Base-by-base conservation (phyloP, 1,140 invertebrate species). In the Macrobrachium rosenbergii region DNA sequence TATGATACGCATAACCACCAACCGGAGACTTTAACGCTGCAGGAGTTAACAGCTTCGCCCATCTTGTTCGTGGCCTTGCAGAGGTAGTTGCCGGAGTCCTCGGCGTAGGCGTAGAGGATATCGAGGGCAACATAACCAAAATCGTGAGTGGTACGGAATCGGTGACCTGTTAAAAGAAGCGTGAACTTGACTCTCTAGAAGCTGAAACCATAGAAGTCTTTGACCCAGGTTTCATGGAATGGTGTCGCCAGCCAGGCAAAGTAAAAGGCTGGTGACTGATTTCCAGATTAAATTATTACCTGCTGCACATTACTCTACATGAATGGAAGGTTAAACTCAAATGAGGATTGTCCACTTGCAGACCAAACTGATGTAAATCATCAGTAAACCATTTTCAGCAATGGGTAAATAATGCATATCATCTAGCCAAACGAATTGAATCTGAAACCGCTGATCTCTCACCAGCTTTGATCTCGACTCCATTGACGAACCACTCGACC, bases 401-500 rank as follows among this genome's bases (percentile, higher is more conserved):
- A 8, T 10, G 6, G 7, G 7, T 52, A 52, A 52, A 52, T 52
- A 52, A 52, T 12, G 12, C 0, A 8, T 52, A 52, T 8, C 7
- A 52, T 12, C 12, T 52, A 10, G 52, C 52, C 52, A 52, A 12
- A 12, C 52, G 6, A 52, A 10, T 52, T 0, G 6, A 52, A 52
- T 8, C 52, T 8, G 7, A 12, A 52, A 52, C 52, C 52, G 8
- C 52, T 52, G 52, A 52, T 52, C 52, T 52, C 85, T 89, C 19
- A 89, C 96, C 96, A 28, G 95, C 94, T 88, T 94, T 94, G 87
- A 96, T 94, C 87, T 95, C 94, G 85, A 93, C 91, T 95, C 96
- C 96, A 92, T 98, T 97, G 75, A 96, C 94, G 92, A 96, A 98
- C 98, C 98, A 99, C 93, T 99, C 97, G 82, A 99, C 97, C 92